Base-by-base conservation (phyloP, 2,888 invertebrate genomes). In the Amaurobius ferox region DNA sequence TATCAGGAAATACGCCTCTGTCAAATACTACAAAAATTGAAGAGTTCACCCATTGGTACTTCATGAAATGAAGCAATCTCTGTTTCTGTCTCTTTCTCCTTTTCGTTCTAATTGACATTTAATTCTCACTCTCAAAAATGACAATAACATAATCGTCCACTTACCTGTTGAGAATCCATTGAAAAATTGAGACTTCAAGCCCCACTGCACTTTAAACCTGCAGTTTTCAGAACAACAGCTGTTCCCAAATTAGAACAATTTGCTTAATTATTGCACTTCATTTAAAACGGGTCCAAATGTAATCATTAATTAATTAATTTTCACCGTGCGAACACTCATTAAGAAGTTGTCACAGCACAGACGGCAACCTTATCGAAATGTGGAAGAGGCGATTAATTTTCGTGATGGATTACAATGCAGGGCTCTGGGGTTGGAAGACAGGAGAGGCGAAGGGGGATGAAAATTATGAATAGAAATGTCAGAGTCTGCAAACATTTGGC, bases 241-340 rank as follows among this genome's bases (percentile, higher is more conserved):
- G 55, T 55, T 23, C 23, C 23, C 19, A 55, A 55, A 55, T 55
- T 55, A 55, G 55, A 55, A 55, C 55, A 55, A 55, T 55, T 55
- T 55, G 55, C 55, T 55, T 55, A 55, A 55, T 55, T 55, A 55
- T 55, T 55, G 23, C 55, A 55, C 55, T 55, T 55, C 55, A 55
- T 55, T 55, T 55, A 55, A 55, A 55, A 55, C 55, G 3, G 23
- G 55, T 55, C 55, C 55, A 11, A 55, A 55, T 55, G 55, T 55
- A 55, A 55, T 55, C 55, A 55, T 55, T 55, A 55, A 55, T 55
- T 55, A 55, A 55, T 55, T 55, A 55, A 55, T 55, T 55, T 55
- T 55, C 55, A 55, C 55, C 5, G 3, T 11, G 19, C 1, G 11
- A 55, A 55, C 55, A 23, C 2, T 23, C 55, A 55, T 55, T 55